Base-by-base conservation (phyloP, 2,113 vertebrate species). In the Daboia siamensis region DNA sequence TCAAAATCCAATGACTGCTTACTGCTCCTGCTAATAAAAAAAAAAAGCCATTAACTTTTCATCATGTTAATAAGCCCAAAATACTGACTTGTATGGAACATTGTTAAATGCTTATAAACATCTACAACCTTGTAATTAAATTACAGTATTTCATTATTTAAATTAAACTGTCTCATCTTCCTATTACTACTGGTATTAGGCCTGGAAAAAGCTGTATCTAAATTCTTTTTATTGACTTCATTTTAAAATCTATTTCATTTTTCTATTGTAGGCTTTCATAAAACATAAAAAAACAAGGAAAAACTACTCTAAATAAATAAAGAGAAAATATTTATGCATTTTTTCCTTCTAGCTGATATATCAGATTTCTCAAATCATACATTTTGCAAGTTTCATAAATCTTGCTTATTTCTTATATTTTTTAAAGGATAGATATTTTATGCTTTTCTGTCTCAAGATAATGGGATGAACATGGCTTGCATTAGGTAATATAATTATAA, bases 1-100 rank as follows among this genome's bases (percentile, higher is more conserved):
- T 86, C 95, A 96, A 97, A 95, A 89, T 90, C 87, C 93, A 94
- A 95, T 0, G 17, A 57, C n/a, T 90, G 80, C 4, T 91, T 89
- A 52, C 87, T 57, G 88, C 59, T 96, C 94, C 97, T 96, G 87
- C 88, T 93, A 69, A 92, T 85, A 93, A 39, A 64, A 94, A 54
- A 91, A 2, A 0, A 93, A 20, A 90, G 3, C 33, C 52, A 7
- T 90, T 56, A 95, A 90, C 74, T 80, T 0, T 56, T 92, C 87
- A 91, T 86, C 89, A 93, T 20, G 91, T 23, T 3, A 92, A 61
- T 12, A 91, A 92, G 64, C 1, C 87, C 29, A 88, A 54, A 93
- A 91, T 29, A 92, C 4, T 74, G 4, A 15, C 91, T 51, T 86
- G 5, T 69, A 20, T 26, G 20, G 88, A 88, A 21, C 2, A 80